Evolutionary conservation across 2,797 vertebrate species (phyloP), one percentile per base, ranked within the genome.

Genomic region (Dermochelys coriacea): DNA sequence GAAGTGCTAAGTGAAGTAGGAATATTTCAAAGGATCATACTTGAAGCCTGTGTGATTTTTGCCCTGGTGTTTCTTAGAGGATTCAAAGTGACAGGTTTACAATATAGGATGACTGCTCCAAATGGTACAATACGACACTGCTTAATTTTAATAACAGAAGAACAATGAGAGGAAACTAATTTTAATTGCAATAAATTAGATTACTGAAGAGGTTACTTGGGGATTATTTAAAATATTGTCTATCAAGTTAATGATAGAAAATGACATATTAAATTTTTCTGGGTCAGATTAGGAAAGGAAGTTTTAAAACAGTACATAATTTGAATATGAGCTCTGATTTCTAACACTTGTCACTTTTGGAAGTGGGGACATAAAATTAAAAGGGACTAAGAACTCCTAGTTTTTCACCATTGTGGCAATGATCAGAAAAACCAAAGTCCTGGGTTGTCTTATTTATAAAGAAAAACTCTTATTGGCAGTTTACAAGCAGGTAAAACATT

Each of bases 131-230:
- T 92, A 78, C 75, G 59, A 52, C 31, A 29, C 12, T 82, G 83
- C 52, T 95, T 90, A 87, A 90, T 93, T 96, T 95, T 95, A 93
- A 95, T 90, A 64, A 41, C 64, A 74, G 89, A 82, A 68, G 64
- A 95, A 41, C 2, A 74, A 54, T n/a, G 87, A 87, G 80, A 92
- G 59, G 81, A 91, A 96, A 49, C 87, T 96, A 95, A 97, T 96
- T 97, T 96, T 90, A 68, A 86, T 94, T 94, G 14, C 91, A 93
- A 86, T 86, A 91, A 97, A 97, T 94, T 90, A 94, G 95, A 95
- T 93, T 86, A 85, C 51, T 57, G 88, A 96, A 78, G 87, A 50
- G 15, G 59, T 78, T 97, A 84, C 93, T 87, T 94, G 93, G 95
- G 96, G 93, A 95, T 96, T 95, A 92, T 82, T 93, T 31, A 0